Percentiles rank a stretch among this genome's conserved stretches.
These are phyloP conservation scores for Atrichornis clamosus DNA, from an alignment of 2,113 vertebrate species.

Conservation along the genomic window DNA sequence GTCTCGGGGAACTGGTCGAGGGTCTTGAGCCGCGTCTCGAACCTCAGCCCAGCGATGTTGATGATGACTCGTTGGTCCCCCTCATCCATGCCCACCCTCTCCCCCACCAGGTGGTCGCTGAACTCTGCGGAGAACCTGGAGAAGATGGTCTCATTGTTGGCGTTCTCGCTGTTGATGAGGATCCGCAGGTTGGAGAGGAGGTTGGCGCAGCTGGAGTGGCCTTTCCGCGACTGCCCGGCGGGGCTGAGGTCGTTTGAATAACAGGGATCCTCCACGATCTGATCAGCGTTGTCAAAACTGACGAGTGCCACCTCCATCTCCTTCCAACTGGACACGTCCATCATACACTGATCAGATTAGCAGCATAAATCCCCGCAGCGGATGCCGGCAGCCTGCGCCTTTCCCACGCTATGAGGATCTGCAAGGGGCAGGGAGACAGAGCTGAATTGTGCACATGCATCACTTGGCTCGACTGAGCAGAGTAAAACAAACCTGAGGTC, in stretches of 20 bases:
- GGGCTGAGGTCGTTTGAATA: slow-evolving; percentile 71
- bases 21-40: slow-evolving; percentile 91
- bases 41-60: slow-evolving; percentile 92
- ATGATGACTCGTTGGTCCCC: slow-evolving; percentile 91
- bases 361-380: slow-evolving; percentile 43
- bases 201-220: slow-evolving; percentile 75
- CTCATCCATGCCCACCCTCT: slow-evolving; percentile 79
- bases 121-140: slow-evolving; percentile 81
- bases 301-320: slow-evolving; percentile 92
- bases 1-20: slow-evolving; percentile 92
- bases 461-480: not conserved
- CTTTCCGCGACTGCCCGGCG: slow-evolving; percentile 50
- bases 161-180: slow-evolving; percentile 78
- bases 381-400: not conserved
- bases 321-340: slow-evolving; percentile 76
- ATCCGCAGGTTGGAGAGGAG: slow-evolving; percentile 86
- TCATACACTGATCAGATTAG: slow-evolving; percentile 64
- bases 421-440: slow-evolving; percentile 36
- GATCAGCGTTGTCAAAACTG: slow-evolving; percentile 84
- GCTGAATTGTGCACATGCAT: not conserved
- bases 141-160: slow-evolving; percentile 83
- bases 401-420: slow-evolving; percentile 54
- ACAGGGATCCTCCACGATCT: slow-evolving; percentile 80
- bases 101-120: slow-evolving; percentile 78
- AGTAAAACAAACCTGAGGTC: not conserved